Evolutionary conservation across 2,113 vertebrate species (phyloP).

Genomic region (Sapayoa aenigma): DNA sequence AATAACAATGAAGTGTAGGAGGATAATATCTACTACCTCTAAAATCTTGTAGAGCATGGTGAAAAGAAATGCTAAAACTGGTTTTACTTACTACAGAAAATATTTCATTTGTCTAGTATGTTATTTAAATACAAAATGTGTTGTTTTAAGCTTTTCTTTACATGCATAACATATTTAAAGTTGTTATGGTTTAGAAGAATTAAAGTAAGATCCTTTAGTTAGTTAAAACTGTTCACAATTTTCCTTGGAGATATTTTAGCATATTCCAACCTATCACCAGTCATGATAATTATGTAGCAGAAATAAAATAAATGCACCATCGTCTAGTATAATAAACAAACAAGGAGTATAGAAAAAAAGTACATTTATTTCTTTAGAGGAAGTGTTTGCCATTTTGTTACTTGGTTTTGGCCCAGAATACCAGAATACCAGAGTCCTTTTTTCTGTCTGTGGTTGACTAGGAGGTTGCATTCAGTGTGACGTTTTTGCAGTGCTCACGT

Average conservation of each 20-base stretch:
- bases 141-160: background rate
- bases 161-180: background rate
- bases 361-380: background rate
- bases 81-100: background rate
- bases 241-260: background rate
- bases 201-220: background rate
- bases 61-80: background rate
- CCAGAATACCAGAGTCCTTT: background rate
- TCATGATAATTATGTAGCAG: background rate
- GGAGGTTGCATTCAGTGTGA: background rate
- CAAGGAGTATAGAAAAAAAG: background rate
- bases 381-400: background rate
- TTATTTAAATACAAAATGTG: background rate
- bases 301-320: background rate
- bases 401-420: background rate
- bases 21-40: background rate
- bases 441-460: background rate
- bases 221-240: background rate
- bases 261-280: background rate
- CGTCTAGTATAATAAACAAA: background rate
- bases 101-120: background rate
- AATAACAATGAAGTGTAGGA: slow-evolving; percentile 51
- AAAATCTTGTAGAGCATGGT: background rate
- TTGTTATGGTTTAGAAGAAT: too few relatives aligned
- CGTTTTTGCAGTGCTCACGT: background rate